Conservation (phyloP, 2,113 vertebrate species). For the Proteles cristata region DNA sequence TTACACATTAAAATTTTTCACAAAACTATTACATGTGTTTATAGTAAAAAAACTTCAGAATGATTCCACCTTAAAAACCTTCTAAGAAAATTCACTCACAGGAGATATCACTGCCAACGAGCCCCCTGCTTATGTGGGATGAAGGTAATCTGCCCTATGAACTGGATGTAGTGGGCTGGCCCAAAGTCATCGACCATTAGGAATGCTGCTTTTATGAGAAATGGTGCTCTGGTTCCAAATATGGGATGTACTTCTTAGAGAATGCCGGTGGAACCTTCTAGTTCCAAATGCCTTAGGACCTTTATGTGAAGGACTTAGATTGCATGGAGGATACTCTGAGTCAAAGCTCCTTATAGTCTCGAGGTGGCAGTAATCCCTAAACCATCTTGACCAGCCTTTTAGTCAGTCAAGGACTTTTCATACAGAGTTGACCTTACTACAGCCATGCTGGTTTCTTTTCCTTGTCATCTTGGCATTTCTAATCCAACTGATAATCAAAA, state of each 20-base stretch:
- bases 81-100: background rate
- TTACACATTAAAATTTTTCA: background rate
- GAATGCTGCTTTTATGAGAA: background rate
- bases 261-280: background rate
- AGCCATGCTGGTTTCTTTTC: background rate
- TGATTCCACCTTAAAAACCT: conserved; percentile 12
- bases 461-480: conserved; percentile 1
- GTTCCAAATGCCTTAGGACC: background rate
- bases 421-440: background rate
- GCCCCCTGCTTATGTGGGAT: background rate
- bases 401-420: background rate
- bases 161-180: background rate
- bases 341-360: background rate
- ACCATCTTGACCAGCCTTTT: background rate
- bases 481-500: background rate
- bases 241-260: background rate
- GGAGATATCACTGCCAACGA: background rate
- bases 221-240: background rate
- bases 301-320: background rate
- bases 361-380: background rate
- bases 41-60: background rate
- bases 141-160: background rate
- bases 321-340: background rate
- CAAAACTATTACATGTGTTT: background rate
- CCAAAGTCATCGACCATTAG: background rate